Evolutionary conservation across 2,888 invertebrate species (phyloP).

Genomic region (Spodoptera littoralis): DNA sequence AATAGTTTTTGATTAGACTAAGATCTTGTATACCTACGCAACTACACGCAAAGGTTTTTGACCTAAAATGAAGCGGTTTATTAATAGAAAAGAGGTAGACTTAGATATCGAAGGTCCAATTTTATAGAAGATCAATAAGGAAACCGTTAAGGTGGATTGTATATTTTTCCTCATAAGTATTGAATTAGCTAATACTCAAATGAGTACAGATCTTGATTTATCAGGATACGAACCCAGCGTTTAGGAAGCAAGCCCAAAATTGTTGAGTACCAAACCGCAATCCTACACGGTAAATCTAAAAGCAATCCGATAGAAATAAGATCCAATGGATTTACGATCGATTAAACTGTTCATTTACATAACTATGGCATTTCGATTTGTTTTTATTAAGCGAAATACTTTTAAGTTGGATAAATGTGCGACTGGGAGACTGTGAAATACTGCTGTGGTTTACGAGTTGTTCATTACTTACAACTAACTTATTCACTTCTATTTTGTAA

Average conservation of each 20-base stretch:
- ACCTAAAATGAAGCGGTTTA: constrained; percentile 7
- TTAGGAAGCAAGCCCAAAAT: too few relatives aligned
- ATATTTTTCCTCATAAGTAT: too few relatives aligned
- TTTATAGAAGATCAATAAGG: too few relatives aligned
- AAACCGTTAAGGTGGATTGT: too few relatives aligned
- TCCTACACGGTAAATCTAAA: constrained; percentile 19
- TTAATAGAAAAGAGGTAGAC: background rate
- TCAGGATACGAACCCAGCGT: too few relatives aligned
- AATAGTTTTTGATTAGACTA: constrained; percentile 25
- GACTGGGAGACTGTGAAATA: constrained; percentile 24
- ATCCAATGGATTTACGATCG: constrained; percentile 50
- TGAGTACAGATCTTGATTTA: too few relatives aligned
- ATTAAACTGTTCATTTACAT: constrained; percentile 52
- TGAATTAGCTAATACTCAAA: too few relatives aligned
- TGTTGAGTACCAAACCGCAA: too few relatives aligned
- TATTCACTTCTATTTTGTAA: constrained; percentile 20
- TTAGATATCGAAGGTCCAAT: background rate
- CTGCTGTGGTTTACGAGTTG: constrained; percentile 9
- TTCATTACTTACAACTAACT: constrained; percentile 6
- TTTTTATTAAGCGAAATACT: constrained; percentile 45
- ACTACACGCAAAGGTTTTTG: constrained; percentile 25
- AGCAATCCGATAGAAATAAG: constrained; percentile 46
- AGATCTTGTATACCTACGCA: constrained; percentile 11
- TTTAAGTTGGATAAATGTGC: constrained; percentile 38
- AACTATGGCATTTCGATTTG: constrained; percentile 43